A percentile compares a stretch with the other conserved stretches of the same genome.
Evolutionary conservation across 1,140 invertebrate genomes (phyloP).

Genomic region (Cotesia typhae): DNA sequence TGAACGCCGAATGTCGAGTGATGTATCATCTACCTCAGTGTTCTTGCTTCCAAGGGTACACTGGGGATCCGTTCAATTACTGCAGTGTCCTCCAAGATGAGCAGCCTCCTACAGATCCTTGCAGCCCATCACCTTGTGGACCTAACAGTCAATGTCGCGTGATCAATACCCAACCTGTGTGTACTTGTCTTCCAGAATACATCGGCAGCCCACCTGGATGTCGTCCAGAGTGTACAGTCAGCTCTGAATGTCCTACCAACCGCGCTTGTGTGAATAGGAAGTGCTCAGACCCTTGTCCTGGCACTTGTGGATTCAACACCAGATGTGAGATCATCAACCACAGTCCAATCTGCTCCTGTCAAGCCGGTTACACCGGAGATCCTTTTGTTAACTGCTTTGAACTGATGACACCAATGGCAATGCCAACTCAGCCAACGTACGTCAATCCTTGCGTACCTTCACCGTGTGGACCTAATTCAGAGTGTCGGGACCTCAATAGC

Average conservation of each 20-base stretch:
- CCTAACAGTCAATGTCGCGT: conserved; percentile 73
- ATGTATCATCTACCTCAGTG: conserved; percentile 65
- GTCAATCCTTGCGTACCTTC: conserved; percentile 73
- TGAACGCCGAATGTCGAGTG: conserved; percentile 67
- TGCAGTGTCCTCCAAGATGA: conserved; percentile 53
- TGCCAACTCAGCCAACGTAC: conserved; percentile 62
- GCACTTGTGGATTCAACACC: conserved; percentile 71
- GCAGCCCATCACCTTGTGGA: conserved; percentile 77
- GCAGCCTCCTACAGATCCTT: conserved; percentile 60
- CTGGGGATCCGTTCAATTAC: conserved; percentile 65
- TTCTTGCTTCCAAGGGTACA: conserved; percentile 61
- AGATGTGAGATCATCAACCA: conserved; percentile 70
- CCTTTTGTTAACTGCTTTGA: conserved; percentile 67
- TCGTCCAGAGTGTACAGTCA: conserved; percentile 68
- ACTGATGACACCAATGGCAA: conserved; percentile 49
- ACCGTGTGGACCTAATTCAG: conserved; percentile 76
- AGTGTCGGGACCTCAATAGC: conserved; percentile 71
- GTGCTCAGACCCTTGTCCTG: conserved; percentile 71
- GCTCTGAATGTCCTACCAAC: conserved; percentile 69
- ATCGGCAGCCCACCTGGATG: conserved; percentile 67
- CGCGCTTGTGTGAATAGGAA: conserved; percentile 69
- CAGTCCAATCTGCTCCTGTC: conserved; percentile 69
- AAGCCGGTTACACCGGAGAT: conserved; percentile 67
- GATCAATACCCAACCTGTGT: conserved; percentile 65
- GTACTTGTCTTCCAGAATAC: conserved; percentile 69